Evolutionary conservation across 2,113 vertebrate species (phyloP).

Genomic region (cat (Felis catus)): F.catus_Fca126_mat1.0 CM031420.1:92085001-92085500

Average conservation of each 20-base stretch:
- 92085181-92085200: background rate
- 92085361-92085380: background rate
- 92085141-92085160: background rate
- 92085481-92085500: constrained; percentile 2
- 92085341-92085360: background rate
- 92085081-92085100: background rate
- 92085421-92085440: background rate
- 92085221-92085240: background rate
- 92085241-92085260: background rate
- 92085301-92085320: background rate
- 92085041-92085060: background rate
- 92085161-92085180: background rate
- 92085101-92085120: constrained; percentile 54
- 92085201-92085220: background rate
- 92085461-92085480: background rate
- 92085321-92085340: background rate
- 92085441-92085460: background rate
- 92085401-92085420: background rate
- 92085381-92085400: background rate
- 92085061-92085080: background rate
- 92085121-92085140: constrained; percentile 66
- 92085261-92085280: background rate
- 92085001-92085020: background rate
- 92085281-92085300: background rate
- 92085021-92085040: background rate